A percentile compares a stretch with the other conserved stretches of the same genome.
phyloP scores from a whole-genome alignment of 1,140 invertebrate species.

The Ectropis grisescens region DNA sequence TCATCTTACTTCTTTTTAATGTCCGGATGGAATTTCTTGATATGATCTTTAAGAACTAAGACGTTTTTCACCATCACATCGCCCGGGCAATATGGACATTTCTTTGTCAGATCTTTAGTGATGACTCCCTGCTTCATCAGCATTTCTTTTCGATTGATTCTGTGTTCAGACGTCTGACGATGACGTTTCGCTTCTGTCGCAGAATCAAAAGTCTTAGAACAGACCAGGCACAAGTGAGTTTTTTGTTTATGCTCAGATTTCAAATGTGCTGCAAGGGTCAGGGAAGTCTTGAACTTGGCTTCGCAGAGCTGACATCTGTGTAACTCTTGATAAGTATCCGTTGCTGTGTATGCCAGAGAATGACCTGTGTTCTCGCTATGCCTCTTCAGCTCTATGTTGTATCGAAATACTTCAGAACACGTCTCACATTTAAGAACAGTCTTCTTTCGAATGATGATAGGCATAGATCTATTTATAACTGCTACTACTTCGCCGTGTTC shows the following conservation, averaged over 20 bases:
- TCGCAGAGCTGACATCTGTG: slow-evolving; percentile 73
- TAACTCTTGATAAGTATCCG: slow-evolving; percentile 76
- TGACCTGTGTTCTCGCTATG: slow-evolving; percentile 74
- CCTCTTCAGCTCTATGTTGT: slow-evolving; percentile 77
- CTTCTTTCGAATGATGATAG: slow-evolving; percentile 82
- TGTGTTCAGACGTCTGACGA: slow-evolving; percentile 74
- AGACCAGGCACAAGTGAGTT: slow-evolving; percentile 77
- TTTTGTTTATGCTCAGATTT: slow-evolving; percentile 69
- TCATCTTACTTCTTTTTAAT: slow-evolving; percentile 54
- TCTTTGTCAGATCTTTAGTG: slow-evolving; percentile 51
- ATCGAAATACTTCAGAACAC: slow-evolving; percentile 76
- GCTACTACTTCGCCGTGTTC: slow-evolving; percentile 80
- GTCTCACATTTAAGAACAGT: slow-evolving; percentile 73
- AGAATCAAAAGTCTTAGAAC: slow-evolving; percentile 74
- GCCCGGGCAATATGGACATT: slow-evolving; percentile 74
- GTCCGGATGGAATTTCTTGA: slow-evolving; percentile 74
- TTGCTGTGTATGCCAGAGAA: slow-evolving; percentile 59
- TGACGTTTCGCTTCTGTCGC: slow-evolving; percentile 76
- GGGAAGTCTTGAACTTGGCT: slow-evolving; percentile 70
- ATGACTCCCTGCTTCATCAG: slow-evolving; percentile 42
- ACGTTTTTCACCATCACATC: slow-evolving; percentile 68
- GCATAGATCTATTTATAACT: slow-evolving; percentile 83
- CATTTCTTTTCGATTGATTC: slow-evolving; percentile 66
- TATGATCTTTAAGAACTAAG: slow-evolving; percentile 75
- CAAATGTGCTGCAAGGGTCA: slow-evolving; percentile 78